Percentiles rank a stretch among this genome's conserved stretches.
Conservation (phyloP, 2,113 vertebrate genomes). For the Xiphophorus maculatus region DNA sequence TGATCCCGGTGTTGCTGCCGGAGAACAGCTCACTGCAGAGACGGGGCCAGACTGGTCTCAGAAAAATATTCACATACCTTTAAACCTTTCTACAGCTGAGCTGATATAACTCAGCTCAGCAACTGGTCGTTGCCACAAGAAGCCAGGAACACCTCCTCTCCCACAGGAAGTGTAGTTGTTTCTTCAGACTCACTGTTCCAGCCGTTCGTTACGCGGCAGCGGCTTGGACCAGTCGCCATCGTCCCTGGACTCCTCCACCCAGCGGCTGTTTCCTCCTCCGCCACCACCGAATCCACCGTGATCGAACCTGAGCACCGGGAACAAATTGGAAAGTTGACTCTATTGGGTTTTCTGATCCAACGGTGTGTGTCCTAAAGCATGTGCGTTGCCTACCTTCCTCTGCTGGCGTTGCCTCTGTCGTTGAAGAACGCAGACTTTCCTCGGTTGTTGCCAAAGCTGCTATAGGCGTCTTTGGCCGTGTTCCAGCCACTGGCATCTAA, state of each 20-base stretch:
- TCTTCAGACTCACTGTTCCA: constrained; percentile 87
- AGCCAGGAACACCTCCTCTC: too few species aligned
- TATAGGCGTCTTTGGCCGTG: constrained; percentile 88
- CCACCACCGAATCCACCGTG: constrained; percentile 85
- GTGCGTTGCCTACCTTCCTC: constrained; percentile 83
- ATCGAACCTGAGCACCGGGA: constrained; percentile 67
- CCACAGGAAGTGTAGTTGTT: neutral
- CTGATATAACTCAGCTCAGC: too few species aligned
- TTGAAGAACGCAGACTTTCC: constrained; percentile 90
- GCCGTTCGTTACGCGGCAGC: constrained; percentile 89
- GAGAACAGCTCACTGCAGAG: constrained; percentile 89
- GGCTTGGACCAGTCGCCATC: constrained; percentile 99
- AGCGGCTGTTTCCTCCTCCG: constrained; percentile 87
- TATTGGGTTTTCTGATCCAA: neutral
- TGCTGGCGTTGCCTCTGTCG: constrained; percentile 88
- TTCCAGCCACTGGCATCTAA: constrained; percentile 85
- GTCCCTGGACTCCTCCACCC: constrained; percentile 89
- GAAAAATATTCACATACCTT: too few species aligned
- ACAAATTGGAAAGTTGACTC: neutral
- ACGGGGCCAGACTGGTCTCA: neutral
- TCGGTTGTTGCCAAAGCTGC: constrained; percentile 90
- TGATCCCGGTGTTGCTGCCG: constrained; percentile 96
- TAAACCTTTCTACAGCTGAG: too few species aligned
- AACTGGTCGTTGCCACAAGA: too few species aligned
- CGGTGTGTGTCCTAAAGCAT: too few species aligned